Evolutionary conservation across 2,113 vertebrate genomes (phyloP), one percentile per base, ranked within the genome.

Genomic region (Varanus salvator): DNA sequence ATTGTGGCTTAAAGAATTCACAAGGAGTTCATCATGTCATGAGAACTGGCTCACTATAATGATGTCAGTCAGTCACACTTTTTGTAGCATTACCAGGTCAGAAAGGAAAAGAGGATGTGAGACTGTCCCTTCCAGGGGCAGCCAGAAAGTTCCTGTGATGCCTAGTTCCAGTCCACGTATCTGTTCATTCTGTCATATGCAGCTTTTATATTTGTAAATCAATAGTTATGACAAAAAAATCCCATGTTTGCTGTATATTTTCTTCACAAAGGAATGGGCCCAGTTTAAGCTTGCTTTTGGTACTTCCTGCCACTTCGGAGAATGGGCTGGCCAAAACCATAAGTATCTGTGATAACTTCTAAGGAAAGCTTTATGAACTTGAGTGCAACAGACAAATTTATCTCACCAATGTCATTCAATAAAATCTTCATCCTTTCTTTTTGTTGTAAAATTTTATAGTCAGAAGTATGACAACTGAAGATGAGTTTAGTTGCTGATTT

Each of bases 401-500:
- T 6, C 82, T 25, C 9, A 85, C 2, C 77, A 68, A 34, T 64
- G 48, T 23, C 50, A 48, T 91, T 91, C 68, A 78, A 89, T 80
- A 85, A 48, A 92, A 66, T 78, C 68, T 0, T 1, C 68, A 66
- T 3, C 69, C 11, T 57, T 88, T 11, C 68, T 80, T 31, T 92
- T 87, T 11, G 85, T n/a, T 84, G 80, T 15, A 71, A 68, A 80
- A 8, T 57, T 93, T 80, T 90, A 80, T 86, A 38, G 90, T 50
- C 3, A 34, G 81, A 85, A 60, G 4, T 3, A 90, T 89, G 50
- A 87, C 83, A 91, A 1, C 27, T 90, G 11, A 21, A 90, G 23
- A 17, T 71, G 7, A 91, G 4, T 71, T 93, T 19, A 80, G 69
- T 88, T 71, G 93, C 89, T 89, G 89, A 88, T 57, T 91, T 8